A percentile compares a stretch with the other conserved stretches of the same genome.
These are phyloP conservation scores for Adelosebastes latens DNA, from an alignment of 2,797 vertebrate genomes.

Conservation along the genomic window DNA sequence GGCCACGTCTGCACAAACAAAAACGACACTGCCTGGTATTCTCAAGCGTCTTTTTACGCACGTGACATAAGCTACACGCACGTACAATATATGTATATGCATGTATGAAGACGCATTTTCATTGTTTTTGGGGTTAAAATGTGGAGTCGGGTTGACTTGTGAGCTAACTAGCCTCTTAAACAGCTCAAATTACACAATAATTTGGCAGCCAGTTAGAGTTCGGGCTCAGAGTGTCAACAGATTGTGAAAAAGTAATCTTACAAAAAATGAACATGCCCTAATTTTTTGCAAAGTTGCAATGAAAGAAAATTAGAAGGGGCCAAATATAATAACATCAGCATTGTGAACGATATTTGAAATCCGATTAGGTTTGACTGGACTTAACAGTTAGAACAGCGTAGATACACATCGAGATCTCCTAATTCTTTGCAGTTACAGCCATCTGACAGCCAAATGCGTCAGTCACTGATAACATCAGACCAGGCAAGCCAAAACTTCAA, in stretches of 20 bases:
- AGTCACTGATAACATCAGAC: constrained; percentile 16
- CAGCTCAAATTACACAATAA: constrained; percentile 48
- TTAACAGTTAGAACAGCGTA: background rate
- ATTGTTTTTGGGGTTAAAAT: constrained; percentile 33
- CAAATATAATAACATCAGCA: constrained; percentile 48
- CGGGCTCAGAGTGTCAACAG: background rate
- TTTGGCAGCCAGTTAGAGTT: constrained; percentile 18
- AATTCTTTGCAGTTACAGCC: background rate
- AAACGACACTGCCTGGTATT: constrained; percentile 12
- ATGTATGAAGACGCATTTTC: background rate
- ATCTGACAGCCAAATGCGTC: constrained; percentile 7
- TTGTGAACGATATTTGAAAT: constrained; percentile 48
- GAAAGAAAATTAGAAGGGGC: background rate
- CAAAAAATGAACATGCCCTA: constrained; percentile 21
- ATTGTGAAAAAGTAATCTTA: constrained; percentile 10
- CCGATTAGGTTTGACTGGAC: constrained; percentile 30
- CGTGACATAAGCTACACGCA: constrained; percentile 6
- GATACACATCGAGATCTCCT: background rate
- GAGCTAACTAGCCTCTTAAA: constrained; percentile 30
- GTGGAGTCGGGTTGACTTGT: constrained; percentile 24
- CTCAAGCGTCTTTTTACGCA: background rate
- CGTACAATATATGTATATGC: background rate
- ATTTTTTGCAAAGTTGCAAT: constrained; percentile 25
- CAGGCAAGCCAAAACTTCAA: background rate
- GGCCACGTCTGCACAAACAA: constrained; percentile 60